A percentile compares a stretch with the other conserved stretches of the same genome.
Evolutionary conservation across 2,888 invertebrate species (phyloP).

Genomic region (Philaethria dido): DNA sequence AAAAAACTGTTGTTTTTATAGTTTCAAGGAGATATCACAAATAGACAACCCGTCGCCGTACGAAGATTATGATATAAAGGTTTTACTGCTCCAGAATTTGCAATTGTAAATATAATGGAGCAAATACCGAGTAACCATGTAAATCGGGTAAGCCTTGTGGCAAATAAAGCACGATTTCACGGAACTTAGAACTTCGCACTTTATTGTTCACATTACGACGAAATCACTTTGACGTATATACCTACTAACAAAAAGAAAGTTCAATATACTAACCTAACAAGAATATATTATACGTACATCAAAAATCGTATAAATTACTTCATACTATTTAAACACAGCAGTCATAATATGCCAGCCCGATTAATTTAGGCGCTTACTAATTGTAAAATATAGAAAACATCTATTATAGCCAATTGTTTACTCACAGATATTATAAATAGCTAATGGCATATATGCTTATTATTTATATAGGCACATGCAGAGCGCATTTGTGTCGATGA

Average conservation of each 20-base stretch:
- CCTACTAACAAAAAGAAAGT: too few species aligned
- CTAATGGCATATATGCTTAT: not conserved
- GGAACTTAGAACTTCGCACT: constrained; percentile 32
- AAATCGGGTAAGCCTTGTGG: constrained; percentile 74
- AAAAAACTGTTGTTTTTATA: constrained; percentile 74
- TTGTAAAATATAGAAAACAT: constrained; percentile 41
- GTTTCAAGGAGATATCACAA: constrained; percentile 78
- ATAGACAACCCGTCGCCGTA: constrained; percentile 65
- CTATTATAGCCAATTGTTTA: constrained; percentile 33
- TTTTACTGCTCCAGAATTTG: constrained; percentile 61
- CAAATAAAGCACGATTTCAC: constrained; percentile 37
- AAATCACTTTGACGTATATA: not conserved
- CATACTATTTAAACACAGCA: not conserved
- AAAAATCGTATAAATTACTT: not conserved
- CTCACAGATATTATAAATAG: constrained; percentile 30
- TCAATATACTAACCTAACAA: constrained; percentile 1
- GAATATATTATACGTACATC: not conserved
- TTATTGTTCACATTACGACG: constrained; percentile 3
- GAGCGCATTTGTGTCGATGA: not conserved
- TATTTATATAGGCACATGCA: not conserved
- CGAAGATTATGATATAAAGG: constrained; percentile 73
- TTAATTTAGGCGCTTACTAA: constrained; percentile 41
- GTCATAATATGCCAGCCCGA: constrained; percentile 19
- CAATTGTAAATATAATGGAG: constrained; percentile 66
- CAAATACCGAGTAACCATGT: constrained; percentile 58